phyloP scores from a whole-genome alignment of 2,888 invertebrate species.

The Noctua pronuba region DNA sequence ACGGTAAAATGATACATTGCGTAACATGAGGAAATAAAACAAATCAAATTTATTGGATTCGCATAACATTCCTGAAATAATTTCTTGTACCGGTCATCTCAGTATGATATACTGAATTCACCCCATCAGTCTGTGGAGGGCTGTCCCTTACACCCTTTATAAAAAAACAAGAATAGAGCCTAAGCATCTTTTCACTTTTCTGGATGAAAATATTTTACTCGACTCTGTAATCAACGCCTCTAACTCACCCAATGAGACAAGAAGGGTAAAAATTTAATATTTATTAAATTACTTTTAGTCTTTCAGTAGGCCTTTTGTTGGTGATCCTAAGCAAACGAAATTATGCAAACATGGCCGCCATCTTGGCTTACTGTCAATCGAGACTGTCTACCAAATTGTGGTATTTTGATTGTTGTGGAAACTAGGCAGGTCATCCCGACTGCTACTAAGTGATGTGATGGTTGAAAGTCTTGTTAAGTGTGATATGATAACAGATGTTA shows the following conservation, averaged over 20 bases:
- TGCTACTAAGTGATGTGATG: background rate
- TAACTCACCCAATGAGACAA: background rate
- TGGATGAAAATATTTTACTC: background rate
- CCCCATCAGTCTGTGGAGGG: too few species aligned
- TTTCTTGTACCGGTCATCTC: too few species aligned
- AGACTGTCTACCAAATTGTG: slow-evolving; percentile 15
- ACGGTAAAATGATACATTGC: too few species aligned
- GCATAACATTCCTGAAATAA: too few species aligned
- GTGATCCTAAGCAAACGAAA: slow-evolving; percentile 55
- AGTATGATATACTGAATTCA: too few species aligned
- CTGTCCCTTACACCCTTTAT: too few species aligned
- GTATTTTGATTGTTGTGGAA: background rate
- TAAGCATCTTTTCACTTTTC: background rate
- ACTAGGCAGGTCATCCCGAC: background rate
- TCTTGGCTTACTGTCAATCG: slow-evolving; percentile 45
- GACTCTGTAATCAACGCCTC: background rate
- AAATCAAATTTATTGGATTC: too few species aligned
- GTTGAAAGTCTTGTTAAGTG: background rate
- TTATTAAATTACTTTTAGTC: slow-evolving; percentile 49
- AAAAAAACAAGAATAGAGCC: background rate
- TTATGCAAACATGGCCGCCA: slow-evolving; percentile 48
- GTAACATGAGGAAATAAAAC: too few species aligned
- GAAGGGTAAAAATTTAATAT: slow-evolving; percentile 43
- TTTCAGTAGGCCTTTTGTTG: slow-evolving; percentile 50
- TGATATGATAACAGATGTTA: background rate